Percentiles rank a stretch among this genome's conserved stretches.
Evolutionary conservation across 2,888 invertebrate species (phyloP).

Genomic region (Silvanus unidentatus): DNA sequence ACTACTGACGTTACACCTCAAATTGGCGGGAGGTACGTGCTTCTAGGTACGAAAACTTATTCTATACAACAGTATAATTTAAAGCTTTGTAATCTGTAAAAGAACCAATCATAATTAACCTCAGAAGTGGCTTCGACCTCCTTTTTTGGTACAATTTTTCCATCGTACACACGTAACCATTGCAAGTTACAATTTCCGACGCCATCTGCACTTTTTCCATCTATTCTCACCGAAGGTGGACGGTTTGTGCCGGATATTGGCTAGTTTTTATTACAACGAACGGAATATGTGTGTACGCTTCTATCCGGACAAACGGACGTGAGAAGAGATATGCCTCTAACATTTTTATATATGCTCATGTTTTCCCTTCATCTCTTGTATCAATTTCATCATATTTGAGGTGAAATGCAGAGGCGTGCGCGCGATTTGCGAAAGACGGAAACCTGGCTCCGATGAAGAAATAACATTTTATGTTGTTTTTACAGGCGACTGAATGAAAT

Average conservation of each 20-base stretch:
- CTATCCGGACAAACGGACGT: constrained; percentile 44
- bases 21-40: too few species aligned
- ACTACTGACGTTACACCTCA: too few species aligned
- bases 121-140: too few species aligned
- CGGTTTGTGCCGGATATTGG: constrained; percentile 45
- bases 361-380: constrained; percentile 29
- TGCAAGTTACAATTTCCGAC: constrained; percentile 39
- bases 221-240: constrained; percentile 10
- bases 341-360: not conserved
- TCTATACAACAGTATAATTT: too few species aligned
- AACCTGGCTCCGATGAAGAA: constrained; percentile 46
- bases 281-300: constrained; percentile 18
- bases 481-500: constrained; percentile 41
- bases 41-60: too few species aligned
- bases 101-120: too few species aligned
- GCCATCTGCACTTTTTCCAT: constrained; percentile 35
- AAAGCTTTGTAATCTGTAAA: too few species aligned
- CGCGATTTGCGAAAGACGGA: constrained; percentile 36
- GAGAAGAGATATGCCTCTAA: constrained; percentile 32
- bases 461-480: constrained; percentile 46
- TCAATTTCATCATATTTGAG: constrained; percentile 29
- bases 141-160: too few species aligned
- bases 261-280: constrained; percentile 47
- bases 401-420: constrained; percentile 25
- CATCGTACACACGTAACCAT: constrained; percentile 32